Base-by-base conservation (phyloP, 2,888 invertebrate genomes). In the Odontocerum albicorne region DNA sequence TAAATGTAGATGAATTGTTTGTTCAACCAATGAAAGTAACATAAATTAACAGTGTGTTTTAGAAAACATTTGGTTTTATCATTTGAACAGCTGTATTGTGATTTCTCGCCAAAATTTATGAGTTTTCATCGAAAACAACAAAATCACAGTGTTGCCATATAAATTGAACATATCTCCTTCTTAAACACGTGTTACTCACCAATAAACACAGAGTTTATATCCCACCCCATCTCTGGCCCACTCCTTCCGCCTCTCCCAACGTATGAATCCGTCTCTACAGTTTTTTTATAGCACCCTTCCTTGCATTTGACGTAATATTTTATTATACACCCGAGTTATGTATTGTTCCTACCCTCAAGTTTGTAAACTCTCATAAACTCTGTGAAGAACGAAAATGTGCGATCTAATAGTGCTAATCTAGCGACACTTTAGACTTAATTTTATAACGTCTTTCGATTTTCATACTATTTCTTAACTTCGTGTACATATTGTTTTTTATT, bases 291-390 rank as follows among this genome's bases (percentile, higher is more conserved):
- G 46, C 58, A 45, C 58, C 58, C 58, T 58, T 58, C 54, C 58
- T 55, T 58, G 58, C 55, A 58, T 58, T 58, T 58, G 55, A 55
- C 58, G 59, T 53, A 53, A 57, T 60, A 60, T 60, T 60, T 60
- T 57, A 60, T 57, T 59, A 56, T 56, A 46, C 49, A 42, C 32
- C 27, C 10, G 22, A 40, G 40, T 43, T 49, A 44, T 49, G 17
- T 20, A 32, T 22, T 10, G 15, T 40, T 39, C 56, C 45, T 42
- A 55, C 55, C 36, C 17, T 27, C 4, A 39, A 13, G 15, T 39
- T 19, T 39, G 15, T 39, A 10, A 39, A 39, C 3, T 6, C n/a
- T n/a, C n/a, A n/a, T n/a, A n/a, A n/a, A n/a, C n/a, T n/a, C n/a
- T n/a, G n/a, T n/a, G n/a, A n/a, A n/a, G n/a, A n/a, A n/a, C n/a